Base-by-base conservation (phyloP, 92 coral and sea anemone species). In the Hydrozoanthus gracilis region DNA sequence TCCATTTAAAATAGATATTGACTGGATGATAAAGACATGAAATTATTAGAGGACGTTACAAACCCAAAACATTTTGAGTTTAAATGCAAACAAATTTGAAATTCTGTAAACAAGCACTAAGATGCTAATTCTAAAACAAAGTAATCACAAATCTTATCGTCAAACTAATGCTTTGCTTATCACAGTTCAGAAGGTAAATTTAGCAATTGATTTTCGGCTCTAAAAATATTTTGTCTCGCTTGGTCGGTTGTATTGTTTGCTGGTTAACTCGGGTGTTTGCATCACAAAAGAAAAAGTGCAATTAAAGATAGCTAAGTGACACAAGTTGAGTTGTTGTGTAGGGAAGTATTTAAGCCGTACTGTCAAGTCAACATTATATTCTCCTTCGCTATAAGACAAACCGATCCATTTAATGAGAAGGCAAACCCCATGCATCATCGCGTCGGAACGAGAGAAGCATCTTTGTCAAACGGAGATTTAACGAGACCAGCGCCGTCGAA, bases 231-330 rank as follows among this genome's bases (percentile, higher is more conserved):
- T 76, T 18, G 80, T 76, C 61, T 76, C 46, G 62, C 65, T 20
- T 76, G 47, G 64, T 76, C 80, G n/a, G 58, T 20, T 76, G 47
- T 76, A 8, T 76, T 76, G 80, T 76, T 17, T 13, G 12, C 39
- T 5, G 7, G 80, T 76, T 76, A 50, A 55, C 44, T 75, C 2
- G 46, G 18, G 44, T 20, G 48, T 76, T 76, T 76, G 66, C 82
- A 76, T 76, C n/a, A 76, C 82, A 76, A 76, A 20, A 52, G 45
- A 54, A 76, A 64, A 14, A 47, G 82, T 76, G 82, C 66, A 52
- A 76, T 76, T 54, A 76, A 27, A 55, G 65, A 20, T 47, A 48
- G 17, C 39, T 20, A 76, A 76, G 82, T 76, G 49, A 5, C 64
- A 51, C 10, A 35, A 54, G 64, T 52, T 52, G 82, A 76, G 27